Evolutionary conservation across 2,888 invertebrate genomes (phyloP).

Genomic region (Salticus scenicus): DNA sequence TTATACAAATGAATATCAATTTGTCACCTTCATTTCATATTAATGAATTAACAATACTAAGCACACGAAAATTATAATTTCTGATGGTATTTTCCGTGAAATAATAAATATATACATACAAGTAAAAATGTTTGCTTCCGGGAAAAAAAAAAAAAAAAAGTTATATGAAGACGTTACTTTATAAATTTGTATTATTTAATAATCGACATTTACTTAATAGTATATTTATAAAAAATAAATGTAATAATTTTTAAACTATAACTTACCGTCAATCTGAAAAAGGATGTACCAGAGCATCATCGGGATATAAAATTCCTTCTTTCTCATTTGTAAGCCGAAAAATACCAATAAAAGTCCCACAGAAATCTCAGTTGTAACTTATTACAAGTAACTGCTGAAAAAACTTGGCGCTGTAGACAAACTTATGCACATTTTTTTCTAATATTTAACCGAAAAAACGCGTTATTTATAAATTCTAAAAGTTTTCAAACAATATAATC

Average conservation of each 20-base stretch:
- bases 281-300: conserved; percentile 53
- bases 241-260: neutral
- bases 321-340: conserved; percentile 43
- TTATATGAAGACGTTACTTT: too few relatives aligned
- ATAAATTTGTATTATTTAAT: too few relatives aligned
- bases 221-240: neutral
- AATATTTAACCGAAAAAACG: conserved; percentile 28
- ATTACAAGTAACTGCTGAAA: neutral
- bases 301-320: conserved; percentile 50
- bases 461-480: neutral
- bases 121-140: too few relatives aligned
- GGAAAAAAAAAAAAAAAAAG: too few relatives aligned
- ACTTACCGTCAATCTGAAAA: conserved; percentile 55
- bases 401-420: neutral
- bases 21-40: too few relatives aligned
- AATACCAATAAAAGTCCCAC: neutral
- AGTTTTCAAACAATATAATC: neutral
- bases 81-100: too few relatives aligned
- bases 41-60: too few relatives aligned
- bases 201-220: too few relatives aligned
- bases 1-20: too few relatives aligned
- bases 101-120: too few relatives aligned
- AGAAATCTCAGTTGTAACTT: too few relatives aligned
- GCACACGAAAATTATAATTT: too few relatives aligned
- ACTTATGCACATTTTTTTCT: conserved; percentile 24